Evolutionary conservation across 2,888 invertebrate species (phyloP).

Genomic region (Cerceris rybyensis): DNA sequence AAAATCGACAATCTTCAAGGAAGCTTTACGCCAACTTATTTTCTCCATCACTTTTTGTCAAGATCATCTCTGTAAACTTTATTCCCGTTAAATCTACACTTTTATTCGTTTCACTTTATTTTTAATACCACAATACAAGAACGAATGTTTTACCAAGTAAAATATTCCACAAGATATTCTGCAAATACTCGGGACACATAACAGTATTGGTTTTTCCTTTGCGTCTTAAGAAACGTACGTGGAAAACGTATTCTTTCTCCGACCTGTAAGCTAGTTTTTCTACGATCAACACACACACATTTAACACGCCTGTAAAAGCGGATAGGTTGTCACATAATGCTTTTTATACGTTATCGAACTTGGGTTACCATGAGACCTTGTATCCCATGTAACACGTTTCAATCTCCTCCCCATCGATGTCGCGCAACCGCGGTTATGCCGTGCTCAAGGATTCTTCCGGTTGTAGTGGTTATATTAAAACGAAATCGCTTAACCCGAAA

Average conservation of each 20-base stretch:
- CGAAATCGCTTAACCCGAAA: constrained; percentile 27
- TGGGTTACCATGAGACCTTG: constrained; percentile 33
- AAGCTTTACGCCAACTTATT: no score
- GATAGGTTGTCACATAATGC: constrained; percentile 47
- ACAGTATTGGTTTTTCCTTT: constrained; percentile 48
- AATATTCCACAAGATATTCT: constrained; percentile 35
- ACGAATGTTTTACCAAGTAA: constrained; percentile 7
- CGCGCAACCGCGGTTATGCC: neutral
- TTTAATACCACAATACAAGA: neutral
- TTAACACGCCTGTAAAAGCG: constrained; percentile 34
- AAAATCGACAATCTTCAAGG: no score
- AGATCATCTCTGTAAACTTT: no score
- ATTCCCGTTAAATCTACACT: no score
- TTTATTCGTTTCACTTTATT: no score
- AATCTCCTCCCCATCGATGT: constrained; percentile 40
- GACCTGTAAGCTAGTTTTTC: constrained; percentile 46
- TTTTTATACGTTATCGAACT: constrained; percentile 52
- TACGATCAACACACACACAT: constrained; percentile 37
- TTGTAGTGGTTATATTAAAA: constrained; percentile 14
- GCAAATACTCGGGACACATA: constrained; percentile 45
- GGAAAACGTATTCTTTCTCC: constrained; percentile 30
- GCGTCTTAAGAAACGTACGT: constrained; percentile 3
- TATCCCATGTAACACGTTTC: constrained; percentile 44
- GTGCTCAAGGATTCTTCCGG: constrained; percentile 26
- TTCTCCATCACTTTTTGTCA: no score